These are phyloP conservation scores for Mycalesis mineus DNA, from an alignment of 2,888 invertebrate species.

Conservation along the genomic window DNA sequence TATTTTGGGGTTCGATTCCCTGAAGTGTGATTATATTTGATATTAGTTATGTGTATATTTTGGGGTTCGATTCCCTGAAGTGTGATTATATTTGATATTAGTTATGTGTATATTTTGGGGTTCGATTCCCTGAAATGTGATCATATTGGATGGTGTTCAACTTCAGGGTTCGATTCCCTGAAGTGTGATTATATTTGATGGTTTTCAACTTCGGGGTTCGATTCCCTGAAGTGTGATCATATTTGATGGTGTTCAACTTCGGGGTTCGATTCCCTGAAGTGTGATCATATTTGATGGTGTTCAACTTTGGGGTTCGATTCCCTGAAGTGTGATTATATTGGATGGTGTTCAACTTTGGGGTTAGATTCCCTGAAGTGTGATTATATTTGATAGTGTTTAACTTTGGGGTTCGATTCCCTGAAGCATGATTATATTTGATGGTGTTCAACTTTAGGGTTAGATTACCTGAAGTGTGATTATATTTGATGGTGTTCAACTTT, in stretches of 20 bases:
- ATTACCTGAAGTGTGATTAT: not conserved
- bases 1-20: conserved; percentile 33
- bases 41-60: not conserved
- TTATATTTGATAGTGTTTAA: too few species aligned
- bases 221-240: conserved; percentile 10
- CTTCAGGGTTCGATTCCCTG: not conserved
- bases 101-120: not conserved
- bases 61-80: conserved; percentile 22
- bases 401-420: too few species aligned
- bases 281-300: too few species aligned
- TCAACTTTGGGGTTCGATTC: too few species aligned
- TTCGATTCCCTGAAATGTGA: conserved; percentile 18
- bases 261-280: not conserved
- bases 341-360: too few species aligned
- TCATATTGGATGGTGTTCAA: not conserved
- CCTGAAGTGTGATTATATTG: too few species aligned
- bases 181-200: too few species aligned
- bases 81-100: too few species aligned
- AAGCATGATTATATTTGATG: too few species aligned
- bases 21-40: not conserved
- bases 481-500: not conserved
- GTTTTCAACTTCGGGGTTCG: conserved; percentile 14
- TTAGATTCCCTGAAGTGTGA: too few species aligned
- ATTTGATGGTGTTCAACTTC: not conserved
- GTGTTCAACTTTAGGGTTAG: too few species aligned